Evolutionary conservation across 1,140 invertebrate genomes (phyloP), one percentile per base, ranked within the genome.

Genomic region (Notospermus geniculatus): DNA sequence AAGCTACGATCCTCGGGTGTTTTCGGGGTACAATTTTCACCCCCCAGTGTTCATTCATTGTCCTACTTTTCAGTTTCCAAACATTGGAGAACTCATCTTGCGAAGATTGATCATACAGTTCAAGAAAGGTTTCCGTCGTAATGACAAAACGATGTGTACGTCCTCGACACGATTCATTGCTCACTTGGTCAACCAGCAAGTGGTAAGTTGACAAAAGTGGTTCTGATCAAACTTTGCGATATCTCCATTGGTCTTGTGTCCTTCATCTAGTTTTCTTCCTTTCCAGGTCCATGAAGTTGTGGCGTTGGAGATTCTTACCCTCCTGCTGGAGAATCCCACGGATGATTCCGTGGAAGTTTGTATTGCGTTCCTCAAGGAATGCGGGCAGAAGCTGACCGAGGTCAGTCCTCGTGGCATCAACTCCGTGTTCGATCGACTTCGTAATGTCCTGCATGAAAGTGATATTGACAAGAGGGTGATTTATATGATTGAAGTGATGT

Each of bases 401-500:
- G 89, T 98, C 0, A 91, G 91, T 0, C 91, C 91, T 0, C 90
- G 90, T 80, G 95, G 93, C 65, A 87, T 95, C 0, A 89, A 91
- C 80, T 93, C 92, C 2, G 94, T 99, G 65, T 98, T 98, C 84
- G 95, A 98, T 76, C 91, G 93, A 85, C 82, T 99, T 39, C 84
- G 96, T 57, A 91, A 92, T 67, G 93, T 99, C 77, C 82, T 99
- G 15, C 93, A 98, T 74, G 94, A 98, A 82, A 93, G 91, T 0
- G 85, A 91, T 63, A 83, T 99, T 23, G 94, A 98, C 70, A 91
- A 91, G 70, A 77, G 89, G 65, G 91, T 95, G 1, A 92, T 98
- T 80, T 99, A 99, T 73, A 99, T 99, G 96, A 96, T 99, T 71
- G 97, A 99, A 84, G 95, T 98, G 2, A 92, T 98, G 86, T 97